Evolutionary conservation across 2,113 vertebrate species (phyloP), one percentile per base, ranked within the genome.

Genomic region (Cacatua alba): DNA sequence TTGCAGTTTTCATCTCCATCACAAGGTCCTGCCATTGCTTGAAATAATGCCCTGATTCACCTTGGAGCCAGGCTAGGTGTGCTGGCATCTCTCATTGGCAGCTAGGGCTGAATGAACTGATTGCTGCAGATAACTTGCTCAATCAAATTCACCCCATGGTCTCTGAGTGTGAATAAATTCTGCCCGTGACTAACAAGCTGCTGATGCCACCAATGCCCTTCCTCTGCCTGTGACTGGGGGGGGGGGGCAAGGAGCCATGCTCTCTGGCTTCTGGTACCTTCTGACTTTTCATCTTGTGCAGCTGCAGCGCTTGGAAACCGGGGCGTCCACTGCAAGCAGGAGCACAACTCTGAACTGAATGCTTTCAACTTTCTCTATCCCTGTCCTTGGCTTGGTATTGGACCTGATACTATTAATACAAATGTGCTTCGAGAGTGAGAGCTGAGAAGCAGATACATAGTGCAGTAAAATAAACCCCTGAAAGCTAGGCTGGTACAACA

Each of bases 271-370:
- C 53, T 48, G 67, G 1, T 33, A 2, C 17, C 52, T 64, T 35
- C 0, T 3, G 52, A 24, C 1, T 0, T 46, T 46, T 51, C 11
- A 2, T 33, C 33, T 44, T 2, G 2, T 0, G 0, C 21, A 52
- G 60, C 31, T 2, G 1, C n/a, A 26, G 29, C 0, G 0, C 52
- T 68, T 9, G 3, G 51, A 69, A 63, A 11, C 2, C 19, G 7
- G 16, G 48, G 7, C 2, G 35, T 33, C 21, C 0, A 0, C 52
- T 49, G 37, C 8, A 8, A 67, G 33, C 63, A 51, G 46, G 31
- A 55, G 11, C 1, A 0, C 52, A 63, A 48, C 31, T 53, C 60
- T 33, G 57, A 60, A 11, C 16, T 2, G 2, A 51, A 48, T 1
- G 0, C 24, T 37, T 46, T 46, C 60, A 44, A 2, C 26, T 77